These are phyloP conservation scores for Diaphora mendica DNA, from an alignment of 2,888 invertebrate genomes.

Conservation along the genomic window DNA sequence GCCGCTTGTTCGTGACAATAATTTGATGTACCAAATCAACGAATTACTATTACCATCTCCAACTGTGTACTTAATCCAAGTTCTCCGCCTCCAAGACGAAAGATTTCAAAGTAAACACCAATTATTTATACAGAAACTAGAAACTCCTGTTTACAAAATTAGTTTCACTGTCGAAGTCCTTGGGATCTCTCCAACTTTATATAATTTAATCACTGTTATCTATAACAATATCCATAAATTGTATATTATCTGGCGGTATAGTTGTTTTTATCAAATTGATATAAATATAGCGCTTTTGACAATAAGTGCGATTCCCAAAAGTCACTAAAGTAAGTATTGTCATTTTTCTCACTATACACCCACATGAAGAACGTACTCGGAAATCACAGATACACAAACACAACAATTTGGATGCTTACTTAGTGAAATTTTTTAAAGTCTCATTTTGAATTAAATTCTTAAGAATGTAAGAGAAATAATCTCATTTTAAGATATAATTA, in stretches of 20 bases:
- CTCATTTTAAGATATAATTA: no score
- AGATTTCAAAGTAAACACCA: not conserved
- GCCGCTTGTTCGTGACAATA: not conserved
- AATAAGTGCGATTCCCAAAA: no score
- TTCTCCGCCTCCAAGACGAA: not conserved
- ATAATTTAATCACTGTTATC: not conserved
- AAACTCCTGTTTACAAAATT: constrained; percentile 2
- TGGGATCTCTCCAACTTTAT: not conserved
- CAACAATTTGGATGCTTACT: no score
- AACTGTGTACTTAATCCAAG: not conserved
- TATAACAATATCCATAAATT: not conserved
- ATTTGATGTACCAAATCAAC: not conserved
- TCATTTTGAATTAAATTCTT: no score
- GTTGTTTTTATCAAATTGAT: not conserved
- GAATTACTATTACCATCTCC: not conserved
- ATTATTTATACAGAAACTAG: constrained; percentile 9
- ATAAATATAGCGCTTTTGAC: not conserved
- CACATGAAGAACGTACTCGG: no score
- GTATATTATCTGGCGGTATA: not conserved
- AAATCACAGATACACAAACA: no score
- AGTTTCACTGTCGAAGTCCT: not conserved
- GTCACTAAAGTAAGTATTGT: not conserved
- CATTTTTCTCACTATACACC: not conserved
- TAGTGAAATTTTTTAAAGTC: no score
- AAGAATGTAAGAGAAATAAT: no score